A percentile compares a stretch with the other conserved stretches of the same genome.
Evolutionary conservation across 2,888 invertebrate genomes (phyloP).

Genomic region (Cerastis rubricosa): DNA sequence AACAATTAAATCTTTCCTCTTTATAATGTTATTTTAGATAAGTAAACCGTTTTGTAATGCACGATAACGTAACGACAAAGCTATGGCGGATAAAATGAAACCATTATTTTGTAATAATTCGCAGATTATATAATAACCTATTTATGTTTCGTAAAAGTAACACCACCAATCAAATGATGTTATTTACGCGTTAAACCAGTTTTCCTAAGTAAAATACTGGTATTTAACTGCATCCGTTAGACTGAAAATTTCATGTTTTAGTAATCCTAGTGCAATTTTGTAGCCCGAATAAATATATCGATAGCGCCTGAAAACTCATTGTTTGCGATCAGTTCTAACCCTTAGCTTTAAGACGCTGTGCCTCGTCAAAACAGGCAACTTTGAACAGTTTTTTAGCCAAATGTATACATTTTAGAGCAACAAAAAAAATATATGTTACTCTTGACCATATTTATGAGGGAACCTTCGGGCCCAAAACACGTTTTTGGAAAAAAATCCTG

Average conservation of each 20-base stretch:
- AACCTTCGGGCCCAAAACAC: too few species aligned
- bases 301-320: background rate
- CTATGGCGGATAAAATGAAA: background rate
- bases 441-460: too few species aligned
- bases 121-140: background rate
- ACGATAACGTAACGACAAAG: background rate
- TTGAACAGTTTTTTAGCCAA: too few species aligned
- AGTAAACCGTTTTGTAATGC: conserved; percentile 35
- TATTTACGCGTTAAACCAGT: background rate
- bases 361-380: too few species aligned
- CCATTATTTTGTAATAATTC: background rate
- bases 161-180: too few species aligned
- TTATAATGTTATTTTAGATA: too few species aligned
- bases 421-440: too few species aligned
- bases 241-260: background rate
- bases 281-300: background rate
- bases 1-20: too few species aligned
- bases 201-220: background rate
- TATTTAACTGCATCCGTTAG: background rate
- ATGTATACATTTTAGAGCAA: too few species aligned
- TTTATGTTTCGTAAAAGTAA: background rate
- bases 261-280: background rate
- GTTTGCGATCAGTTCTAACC: background rate
- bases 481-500: too few species aligned
- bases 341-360: too few species aligned